These are phyloP conservation scores for Dissostichus mawsoni DNA, from an alignment of 2,113 vertebrate genomes.

Conservation along the genomic window DNA sequence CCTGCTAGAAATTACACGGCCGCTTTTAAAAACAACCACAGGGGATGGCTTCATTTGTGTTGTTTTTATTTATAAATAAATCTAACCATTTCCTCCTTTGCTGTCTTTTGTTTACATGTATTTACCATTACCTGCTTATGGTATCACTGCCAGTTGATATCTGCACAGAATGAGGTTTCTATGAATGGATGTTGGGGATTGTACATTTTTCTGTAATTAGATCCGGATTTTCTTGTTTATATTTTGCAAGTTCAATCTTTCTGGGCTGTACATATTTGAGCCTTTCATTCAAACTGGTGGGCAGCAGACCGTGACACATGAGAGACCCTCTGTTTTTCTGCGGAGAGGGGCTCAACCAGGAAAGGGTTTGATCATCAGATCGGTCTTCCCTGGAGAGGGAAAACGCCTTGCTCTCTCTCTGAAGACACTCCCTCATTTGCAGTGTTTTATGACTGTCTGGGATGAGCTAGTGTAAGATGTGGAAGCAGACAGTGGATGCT, in stretches of 20 bases:
- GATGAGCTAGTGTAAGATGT: slow-evolving; percentile 43
- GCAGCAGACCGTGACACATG: slow-evolving; percentile 47
- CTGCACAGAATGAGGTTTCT: neutral
- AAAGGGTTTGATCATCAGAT: slow-evolving; percentile 73
- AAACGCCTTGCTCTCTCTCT: slow-evolving; percentile 61
- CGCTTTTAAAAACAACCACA: slow-evolving; percentile 33
- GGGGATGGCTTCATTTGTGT: slow-evolving; percentile 13
- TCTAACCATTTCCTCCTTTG: slow-evolving; percentile 12
- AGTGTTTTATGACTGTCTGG: slow-evolving; percentile 50
- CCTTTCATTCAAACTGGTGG: slow-evolving; percentile 41
- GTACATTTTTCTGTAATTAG: slow-evolving; percentile 5
- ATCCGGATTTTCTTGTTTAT: slow-evolving; percentile 44
- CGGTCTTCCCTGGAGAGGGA: slow-evolving; percentile 63
- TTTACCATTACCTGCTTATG: neutral
- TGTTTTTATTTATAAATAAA: slow-evolving; percentile 18
- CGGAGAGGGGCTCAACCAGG: slow-evolving; percentile 50
- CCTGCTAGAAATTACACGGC: slow-evolving; percentile 11
- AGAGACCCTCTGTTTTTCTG: slow-evolving; percentile 30
- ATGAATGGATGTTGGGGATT: neutral
- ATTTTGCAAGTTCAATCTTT: neutral
- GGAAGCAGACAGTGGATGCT: slow-evolving; percentile 26
- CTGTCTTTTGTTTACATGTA: neutral
- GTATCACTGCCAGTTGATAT: neutral
- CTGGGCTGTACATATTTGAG: slow-evolving; percentile 1
- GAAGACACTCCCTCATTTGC: slow-evolving; percentile 67